These are phyloP conservation scores for Metellina segmentata DNA, from an alignment of 2,888 invertebrate genomes.

Conservation along the genomic window DNA sequence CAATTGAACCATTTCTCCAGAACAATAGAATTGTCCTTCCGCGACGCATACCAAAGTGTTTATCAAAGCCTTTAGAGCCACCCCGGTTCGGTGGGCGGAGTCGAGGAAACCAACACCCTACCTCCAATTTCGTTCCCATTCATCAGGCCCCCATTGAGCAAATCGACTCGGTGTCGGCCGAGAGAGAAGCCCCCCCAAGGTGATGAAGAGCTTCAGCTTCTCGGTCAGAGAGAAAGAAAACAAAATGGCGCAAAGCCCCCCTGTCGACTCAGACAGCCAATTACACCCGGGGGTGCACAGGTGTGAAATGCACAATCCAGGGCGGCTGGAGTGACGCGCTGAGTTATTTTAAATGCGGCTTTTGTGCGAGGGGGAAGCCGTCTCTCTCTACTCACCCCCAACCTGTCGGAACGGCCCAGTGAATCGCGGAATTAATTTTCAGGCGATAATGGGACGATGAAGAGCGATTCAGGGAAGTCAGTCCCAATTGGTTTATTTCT, in stretches of 20 bases:
- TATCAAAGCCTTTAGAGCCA: neutral
- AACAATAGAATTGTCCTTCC: neutral
- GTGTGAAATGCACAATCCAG: conserved; percentile 60
- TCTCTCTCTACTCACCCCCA: too few relatives aligned
- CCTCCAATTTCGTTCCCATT: conserved; percentile 13
- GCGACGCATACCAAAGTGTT: neutral
- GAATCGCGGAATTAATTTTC: neutral
- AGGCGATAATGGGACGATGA: too few relatives aligned
- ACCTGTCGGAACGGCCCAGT: too few relatives aligned
- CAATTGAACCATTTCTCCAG: neutral
- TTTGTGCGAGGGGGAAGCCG: neutral
- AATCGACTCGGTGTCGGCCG: neutral
- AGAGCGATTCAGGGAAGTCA: too few relatives aligned
- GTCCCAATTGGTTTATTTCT: too few relatives aligned
- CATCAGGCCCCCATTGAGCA: neutral
- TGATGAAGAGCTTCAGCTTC: neutral
- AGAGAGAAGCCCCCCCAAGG: conserved; percentile 12
- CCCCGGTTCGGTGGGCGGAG: neutral
- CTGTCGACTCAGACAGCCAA: neutral
- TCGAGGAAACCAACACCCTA: conserved; percentile 5
- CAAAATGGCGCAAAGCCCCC: neutral
- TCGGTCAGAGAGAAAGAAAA: neutral
- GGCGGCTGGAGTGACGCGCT: neutral
- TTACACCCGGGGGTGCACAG: conserved; percentile 44
- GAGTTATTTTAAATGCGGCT: conserved; percentile 36